A percentile compares a stretch with the other conserved stretches of the same genome.
Conservation (phyloP, 2,113 vertebrate species). For the Haemorhous mexicanus region DNA sequence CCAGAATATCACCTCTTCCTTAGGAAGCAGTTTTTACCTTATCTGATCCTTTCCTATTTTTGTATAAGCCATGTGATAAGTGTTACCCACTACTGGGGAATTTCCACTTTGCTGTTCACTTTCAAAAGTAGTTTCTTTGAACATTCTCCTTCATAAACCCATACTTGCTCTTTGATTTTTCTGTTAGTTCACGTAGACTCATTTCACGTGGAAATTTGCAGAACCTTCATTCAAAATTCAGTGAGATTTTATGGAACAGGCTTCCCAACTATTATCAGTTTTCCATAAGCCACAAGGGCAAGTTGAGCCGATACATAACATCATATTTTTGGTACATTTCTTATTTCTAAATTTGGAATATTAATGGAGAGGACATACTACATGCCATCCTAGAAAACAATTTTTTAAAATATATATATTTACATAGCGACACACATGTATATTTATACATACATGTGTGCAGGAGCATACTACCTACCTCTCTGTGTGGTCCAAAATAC, state of each 20-base stretch:
- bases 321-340: accelerated
- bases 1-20: background rate
- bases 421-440: background rate
- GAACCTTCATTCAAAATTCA: background rate
- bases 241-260: background rate
- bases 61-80: background rate
- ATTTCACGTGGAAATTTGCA: background rate
- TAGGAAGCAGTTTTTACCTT: background rate
- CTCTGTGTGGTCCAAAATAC: background rate
- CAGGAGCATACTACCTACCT: background rate
- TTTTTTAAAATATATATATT: background rate
- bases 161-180: background rate
- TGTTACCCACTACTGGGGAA: background rate
- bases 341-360: background rate
- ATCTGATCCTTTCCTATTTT: background rate
- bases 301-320: background rate
- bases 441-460: background rate
- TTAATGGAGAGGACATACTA: background rate
- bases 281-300: background rate
- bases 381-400: background rate
- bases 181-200: background rate
- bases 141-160: background rate
- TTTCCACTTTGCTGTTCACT: background rate
- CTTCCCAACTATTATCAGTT: background rate
- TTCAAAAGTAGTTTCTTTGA: background rate